phyloP scores from a whole-genome alignment of 2,888 invertebrate genomes.

The Salticus scenicus region DNA sequence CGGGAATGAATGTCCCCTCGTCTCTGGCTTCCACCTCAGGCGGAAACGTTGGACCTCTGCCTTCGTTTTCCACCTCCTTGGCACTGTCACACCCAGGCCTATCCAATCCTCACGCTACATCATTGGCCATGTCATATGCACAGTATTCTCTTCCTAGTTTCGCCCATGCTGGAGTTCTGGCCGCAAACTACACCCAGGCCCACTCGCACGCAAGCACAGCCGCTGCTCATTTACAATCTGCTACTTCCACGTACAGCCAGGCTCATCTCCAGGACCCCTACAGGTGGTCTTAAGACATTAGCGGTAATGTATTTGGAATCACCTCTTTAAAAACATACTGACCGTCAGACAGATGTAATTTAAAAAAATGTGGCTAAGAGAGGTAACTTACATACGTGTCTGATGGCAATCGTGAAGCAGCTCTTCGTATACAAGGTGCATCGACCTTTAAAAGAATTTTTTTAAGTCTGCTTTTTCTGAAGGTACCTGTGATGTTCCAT shows the following conservation, averaged over 20 bases:
- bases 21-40: conserved; percentile 32
- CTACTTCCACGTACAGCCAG: conserved; percentile 67
- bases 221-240: conserved; percentile 68
- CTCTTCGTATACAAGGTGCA: conserved; percentile 24
- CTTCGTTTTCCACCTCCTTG: conserved; percentile 60
- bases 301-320: neutral
- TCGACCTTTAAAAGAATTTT: conserved; percentile 29
- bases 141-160: conserved; percentile 71
- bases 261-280: conserved; percentile 71
- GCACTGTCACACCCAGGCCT: conserved; percentile 67
- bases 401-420: conserved; percentile 63
- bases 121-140: conserved; percentile 67
- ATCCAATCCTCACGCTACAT: conserved; percentile 66
- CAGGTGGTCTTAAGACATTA: conserved; percentile 68
- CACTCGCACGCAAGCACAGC: conserved; percentile 66
- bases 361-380: neutral
- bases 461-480: conserved; percentile 58
- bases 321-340: neutral
- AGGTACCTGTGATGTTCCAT: conserved; percentile 66
- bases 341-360: conserved; percentile 9
- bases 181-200: conserved; percentile 71
- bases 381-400: conserved; percentile 16
- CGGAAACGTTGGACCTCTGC: conserved; percentile 43
- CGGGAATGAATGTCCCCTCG: conserved; percentile 47
- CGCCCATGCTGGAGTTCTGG: conserved; percentile 66